phyloP scores from a whole-genome alignment of 35 echinoderm and acorn worm genomes.

The Patiria miniata region DNA sequence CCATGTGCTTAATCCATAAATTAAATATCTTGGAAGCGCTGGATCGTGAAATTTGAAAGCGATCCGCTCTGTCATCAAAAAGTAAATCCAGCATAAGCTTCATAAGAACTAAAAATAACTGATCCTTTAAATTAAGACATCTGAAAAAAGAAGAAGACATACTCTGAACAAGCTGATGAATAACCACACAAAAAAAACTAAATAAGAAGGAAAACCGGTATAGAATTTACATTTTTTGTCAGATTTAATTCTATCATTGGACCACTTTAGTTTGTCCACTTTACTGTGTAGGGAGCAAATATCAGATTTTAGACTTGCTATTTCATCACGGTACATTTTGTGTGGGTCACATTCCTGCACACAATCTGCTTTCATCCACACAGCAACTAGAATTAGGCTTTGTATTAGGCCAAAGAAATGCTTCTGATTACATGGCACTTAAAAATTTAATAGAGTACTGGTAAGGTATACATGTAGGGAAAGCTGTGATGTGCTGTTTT shows the following conservation, averaged over 20 bases:
- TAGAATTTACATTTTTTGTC: neutral
- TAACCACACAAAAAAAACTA: neutral
- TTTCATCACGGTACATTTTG: neutral
- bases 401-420: neutral
- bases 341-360: neutral
- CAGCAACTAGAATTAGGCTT: no score
- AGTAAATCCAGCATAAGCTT: neutral
- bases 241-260: constrained; percentile 4
- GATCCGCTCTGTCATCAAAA: neutral
- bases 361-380: neutral
- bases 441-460: neutral
- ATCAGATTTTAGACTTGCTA: neutral
- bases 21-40: neutral
- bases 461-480: neutral
- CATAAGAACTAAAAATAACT: neutral
- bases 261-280: neutral
- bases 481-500: neutral
- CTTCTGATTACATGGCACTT: neutral
- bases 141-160: neutral
- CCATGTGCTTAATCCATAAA: neutral
- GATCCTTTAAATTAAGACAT: constrained; percentile 9
- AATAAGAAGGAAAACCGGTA: neutral
- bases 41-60: neutral
- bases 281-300: neutral
- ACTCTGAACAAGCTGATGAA: neutral